phyloP scores from a whole-genome alignment of 2,113 vertebrate genomes.

The Orcinus orca region DNA sequence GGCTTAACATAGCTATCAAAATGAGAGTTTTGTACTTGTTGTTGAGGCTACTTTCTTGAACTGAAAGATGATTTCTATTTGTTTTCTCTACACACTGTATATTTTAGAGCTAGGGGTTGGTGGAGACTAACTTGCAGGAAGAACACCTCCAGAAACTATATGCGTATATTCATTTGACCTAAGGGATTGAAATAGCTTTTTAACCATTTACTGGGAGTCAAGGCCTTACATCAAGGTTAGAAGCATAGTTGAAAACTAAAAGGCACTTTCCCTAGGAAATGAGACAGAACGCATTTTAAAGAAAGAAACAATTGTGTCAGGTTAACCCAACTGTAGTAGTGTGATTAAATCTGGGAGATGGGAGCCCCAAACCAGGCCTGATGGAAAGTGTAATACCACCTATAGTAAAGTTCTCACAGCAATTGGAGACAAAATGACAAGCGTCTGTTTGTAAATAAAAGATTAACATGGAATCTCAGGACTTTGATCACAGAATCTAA shows the following conservation, averaged over 20 bases:
- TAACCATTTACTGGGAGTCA: neutral
- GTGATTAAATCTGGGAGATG: conserved; percentile 37
- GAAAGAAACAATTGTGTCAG: neutral
- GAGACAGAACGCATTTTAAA: neutral
- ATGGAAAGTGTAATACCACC: neutral
- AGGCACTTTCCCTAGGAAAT: neutral
- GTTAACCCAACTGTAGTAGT: neutral
- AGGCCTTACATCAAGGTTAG: neutral
- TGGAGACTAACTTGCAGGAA: neutral
- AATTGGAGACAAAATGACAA: conserved; percentile 73
- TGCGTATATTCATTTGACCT: neutral
- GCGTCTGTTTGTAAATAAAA: conserved; percentile 71
- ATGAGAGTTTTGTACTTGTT: neutral
- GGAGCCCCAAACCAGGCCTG: neutral
- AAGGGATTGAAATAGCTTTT: neutral
- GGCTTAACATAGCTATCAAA: neutral
- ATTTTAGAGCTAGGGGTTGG: neutral
- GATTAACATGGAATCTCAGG: neutral
- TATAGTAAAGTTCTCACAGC: conserved; percentile 39
- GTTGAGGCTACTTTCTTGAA: neutral
- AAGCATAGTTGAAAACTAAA: neutral
- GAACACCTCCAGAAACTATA: neutral
- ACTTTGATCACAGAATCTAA: conserved; percentile 77
- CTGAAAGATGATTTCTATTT: neutral
- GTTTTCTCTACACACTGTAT: neutral